Evolutionary conservation across 1,140 invertebrate genomes (phyloP).

Genomic region (Apis mellifera): DNA sequence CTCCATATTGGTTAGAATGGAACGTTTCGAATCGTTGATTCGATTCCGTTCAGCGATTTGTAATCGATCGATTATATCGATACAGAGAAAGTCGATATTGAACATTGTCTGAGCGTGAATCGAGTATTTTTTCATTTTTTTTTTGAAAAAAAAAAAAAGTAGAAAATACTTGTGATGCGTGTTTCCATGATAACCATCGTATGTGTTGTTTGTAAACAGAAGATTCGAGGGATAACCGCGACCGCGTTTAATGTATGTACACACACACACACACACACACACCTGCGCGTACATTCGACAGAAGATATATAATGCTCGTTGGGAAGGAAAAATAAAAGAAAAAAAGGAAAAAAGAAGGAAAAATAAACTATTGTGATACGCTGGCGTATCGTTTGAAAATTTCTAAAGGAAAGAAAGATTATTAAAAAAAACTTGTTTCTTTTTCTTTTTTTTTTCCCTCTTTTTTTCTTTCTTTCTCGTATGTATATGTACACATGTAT

Average conservation of each 20-base stretch:
- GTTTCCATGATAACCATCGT: neutral
- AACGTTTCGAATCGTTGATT: neutral
- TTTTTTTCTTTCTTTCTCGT: slow-evolving; percentile 8
- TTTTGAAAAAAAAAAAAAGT: neutral
- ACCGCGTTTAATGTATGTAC: neutral
- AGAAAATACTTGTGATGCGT: neutral
- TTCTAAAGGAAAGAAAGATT: slow-evolving; percentile 14
- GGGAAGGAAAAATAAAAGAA: neutral
- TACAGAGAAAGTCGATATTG: neutral
- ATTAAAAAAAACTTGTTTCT: neutral
- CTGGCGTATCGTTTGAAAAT: slow-evolving; percentile 32
- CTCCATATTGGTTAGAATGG: neutral
- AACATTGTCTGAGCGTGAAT: neutral
- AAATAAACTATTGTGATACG: slow-evolving; percentile 24
- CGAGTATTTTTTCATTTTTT: neutral
- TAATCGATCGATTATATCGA: neutral
- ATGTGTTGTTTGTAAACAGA: no score
- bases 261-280: no score
- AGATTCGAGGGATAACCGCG: neutral
- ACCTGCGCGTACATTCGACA: neutral
- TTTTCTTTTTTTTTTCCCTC: neutral
- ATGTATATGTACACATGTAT: slow-evolving; percentile 23
- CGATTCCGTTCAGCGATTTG: neutral
- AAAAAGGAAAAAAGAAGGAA: neutral
- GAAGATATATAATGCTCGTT: neutral